phyloP scores from a whole-genome alignment of 2,888 invertebrate species.

The Dexiosoma caninum region DNA sequence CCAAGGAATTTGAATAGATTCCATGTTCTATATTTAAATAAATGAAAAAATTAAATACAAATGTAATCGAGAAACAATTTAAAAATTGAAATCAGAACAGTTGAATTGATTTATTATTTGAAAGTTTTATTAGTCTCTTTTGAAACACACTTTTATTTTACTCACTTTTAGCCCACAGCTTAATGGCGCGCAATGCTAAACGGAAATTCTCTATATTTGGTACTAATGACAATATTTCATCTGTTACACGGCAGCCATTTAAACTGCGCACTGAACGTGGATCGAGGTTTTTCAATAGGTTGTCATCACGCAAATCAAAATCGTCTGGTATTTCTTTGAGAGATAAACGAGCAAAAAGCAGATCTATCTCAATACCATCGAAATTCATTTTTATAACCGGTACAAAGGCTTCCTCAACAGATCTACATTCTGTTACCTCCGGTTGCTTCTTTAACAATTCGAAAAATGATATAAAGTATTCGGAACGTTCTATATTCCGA shows the following conservation, averaged over 20 bases:
- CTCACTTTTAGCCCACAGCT: constrained; percentile 98
- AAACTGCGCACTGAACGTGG: constrained; percentile 97
- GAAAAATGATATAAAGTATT: constrained; percentile 97
- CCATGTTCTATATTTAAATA: constrained; percentile 85
- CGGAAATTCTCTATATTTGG: constrained; percentile 97
- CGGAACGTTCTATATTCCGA: constrained; percentile 93
- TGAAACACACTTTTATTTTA: constrained; percentile 62
- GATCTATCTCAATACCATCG: constrained; percentile 98
- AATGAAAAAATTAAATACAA: constrained; percentile 34
- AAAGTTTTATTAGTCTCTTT: background rate
- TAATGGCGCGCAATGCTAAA: constrained; percentile 94
- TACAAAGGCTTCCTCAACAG: constrained; percentile 99
- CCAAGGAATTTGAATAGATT: constrained; percentile 98
- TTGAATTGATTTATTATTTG: background rate
- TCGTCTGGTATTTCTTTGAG: constrained; percentile 96
- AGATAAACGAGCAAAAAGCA: constrained; percentile 96
- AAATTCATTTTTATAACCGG: constrained; percentile 99
- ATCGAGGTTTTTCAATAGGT: constrained; percentile 94
- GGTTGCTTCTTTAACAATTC: constrained; percentile 91
- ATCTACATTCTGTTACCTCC: constrained; percentile 89
- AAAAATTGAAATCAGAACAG: background rate
- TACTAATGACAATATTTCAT: constrained; percentile 96
- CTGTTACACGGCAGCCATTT: constrained; percentile 98
- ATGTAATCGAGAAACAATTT: background rate
- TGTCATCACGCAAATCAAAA: constrained; percentile 93